These are phyloP conservation scores for Amblyteles armatorius DNA, from an alignment of 2,888 invertebrate species.

Conservation along the genomic window DNA sequence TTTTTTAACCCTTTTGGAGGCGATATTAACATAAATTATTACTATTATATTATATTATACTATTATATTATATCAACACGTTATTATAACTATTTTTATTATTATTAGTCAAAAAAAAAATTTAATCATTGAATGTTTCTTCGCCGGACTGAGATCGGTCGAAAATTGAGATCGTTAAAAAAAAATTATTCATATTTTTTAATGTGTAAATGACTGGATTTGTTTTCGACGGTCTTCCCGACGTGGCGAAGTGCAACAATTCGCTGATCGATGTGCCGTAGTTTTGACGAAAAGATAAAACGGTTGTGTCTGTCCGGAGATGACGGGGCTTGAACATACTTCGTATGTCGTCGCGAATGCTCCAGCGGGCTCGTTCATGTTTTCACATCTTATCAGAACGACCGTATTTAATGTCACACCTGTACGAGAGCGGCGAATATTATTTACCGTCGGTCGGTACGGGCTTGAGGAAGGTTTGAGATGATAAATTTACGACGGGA, in stretches of 20 bases:
- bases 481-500: conserved; percentile 22
- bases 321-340: conserved; percentile 35
- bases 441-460: conserved; percentile 24
- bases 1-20: too few species aligned
- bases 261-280: conserved; percentile 21
- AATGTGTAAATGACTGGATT: neutral
- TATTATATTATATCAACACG: too few species aligned
- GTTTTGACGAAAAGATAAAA: conserved; percentile 55
- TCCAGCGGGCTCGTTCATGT: conserved; percentile 49
- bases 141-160: too few species aligned
- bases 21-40: too few species aligned
- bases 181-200: neutral
- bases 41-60: too few species aligned
- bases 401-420: conserved; percentile 63
- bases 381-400: conserved; percentile 67
- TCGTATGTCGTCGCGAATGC: neutral
- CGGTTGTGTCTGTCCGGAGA: conserved; percentile 30
- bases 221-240: neutral
- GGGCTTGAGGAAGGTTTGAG: conserved; percentile 34
- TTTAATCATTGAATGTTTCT: too few species aligned
- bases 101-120: too few species aligned
- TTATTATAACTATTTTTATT: too few species aligned
- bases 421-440: conserved; percentile 24
- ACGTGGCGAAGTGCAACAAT: conserved; percentile 34
- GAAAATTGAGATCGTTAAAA: neutral